Base-by-base conservation (phyloP, 2,888 invertebrate species). In the Mystacides longicornis region DNA sequence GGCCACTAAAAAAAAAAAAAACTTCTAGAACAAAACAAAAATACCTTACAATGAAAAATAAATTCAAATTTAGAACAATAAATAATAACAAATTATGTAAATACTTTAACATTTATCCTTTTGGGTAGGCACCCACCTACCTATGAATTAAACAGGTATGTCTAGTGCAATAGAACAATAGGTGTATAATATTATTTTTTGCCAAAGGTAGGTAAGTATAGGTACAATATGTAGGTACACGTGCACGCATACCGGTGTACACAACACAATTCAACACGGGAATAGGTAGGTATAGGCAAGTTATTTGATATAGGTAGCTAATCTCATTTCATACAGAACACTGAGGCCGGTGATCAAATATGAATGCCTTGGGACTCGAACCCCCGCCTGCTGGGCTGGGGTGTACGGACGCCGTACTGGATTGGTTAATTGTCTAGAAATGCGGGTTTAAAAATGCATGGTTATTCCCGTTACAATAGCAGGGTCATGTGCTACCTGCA, bases 361-460 rank as follows among this genome's bases (percentile, higher is more conserved):
- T 53, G 48, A 37, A 53, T 53, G 53, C 33, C n/a, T 19, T 23
- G 52, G 52, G 52, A 52, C 42, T 23, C 27, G 27, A 23, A 23
- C 19, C 52, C 45, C 45, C 20, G 45, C 27, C 45, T 27, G 20
- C 22, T 37, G 16, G 33, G 42, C 14, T 20, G 43, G 52, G 52
- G 42, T 43, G 51, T 14, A 42, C 14, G 43, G 33, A 45, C 23
- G 46, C 45, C 27, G 33, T n/a, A 27, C 27, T 42, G 23, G 37
- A 45, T 45, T 51, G 52, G 57, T 54, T 58, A 58, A 58, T 58
- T 58, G 55, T 54, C 55, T 58, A 52, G 57, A 58, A 58, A 52
- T 54, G 57, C 50, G 45, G 42, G 49, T 45, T 58, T 48, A 54
- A 58, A 58, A 58, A 58, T 58, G 57, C 49, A 58, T 58, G 52